A percentile compares a stretch with the other conserved stretches of the same genome.
Evolutionary conservation across 2,113 vertebrate genomes (phyloP).

Genomic region (Puma concolor): DNA sequence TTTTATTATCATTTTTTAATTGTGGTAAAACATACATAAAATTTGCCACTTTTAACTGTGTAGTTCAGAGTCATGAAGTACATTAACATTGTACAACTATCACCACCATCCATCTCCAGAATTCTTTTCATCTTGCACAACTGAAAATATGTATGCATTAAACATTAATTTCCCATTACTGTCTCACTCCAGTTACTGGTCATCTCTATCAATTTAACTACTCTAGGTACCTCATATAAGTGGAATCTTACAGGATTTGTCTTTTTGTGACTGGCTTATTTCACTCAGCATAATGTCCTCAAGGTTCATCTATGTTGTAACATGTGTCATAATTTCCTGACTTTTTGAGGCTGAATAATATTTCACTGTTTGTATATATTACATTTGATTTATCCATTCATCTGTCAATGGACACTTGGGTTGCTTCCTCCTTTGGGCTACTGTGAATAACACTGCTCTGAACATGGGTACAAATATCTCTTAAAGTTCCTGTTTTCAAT

Average conservation of each 20-base stretch:
- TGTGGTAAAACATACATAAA: background rate
- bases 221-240: background rate
- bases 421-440: background rate
- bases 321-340: background rate
- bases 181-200: background rate
- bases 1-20: background rate
- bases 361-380: fast-evolving
- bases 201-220: background rate
- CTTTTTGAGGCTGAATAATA: background rate
- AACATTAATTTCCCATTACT: no score
- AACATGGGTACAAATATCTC: background rate
- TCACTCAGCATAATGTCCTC: background rate
- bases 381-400: background rate
- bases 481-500: background rate
- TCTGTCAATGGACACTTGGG: background rate
- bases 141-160: background rate
- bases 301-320: background rate
- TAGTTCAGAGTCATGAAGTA: background rate
- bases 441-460: background rate
- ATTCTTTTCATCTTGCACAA: background rate
- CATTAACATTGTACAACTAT: fast-evolving
- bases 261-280: background rate
- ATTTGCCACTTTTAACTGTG: background rate
- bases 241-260: no score
- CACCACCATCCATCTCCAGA: background rate